Evolutionary conservation across 2,797 vertebrate genomes (phyloP).

Genomic region (Loriculus beryllinus): DNA sequence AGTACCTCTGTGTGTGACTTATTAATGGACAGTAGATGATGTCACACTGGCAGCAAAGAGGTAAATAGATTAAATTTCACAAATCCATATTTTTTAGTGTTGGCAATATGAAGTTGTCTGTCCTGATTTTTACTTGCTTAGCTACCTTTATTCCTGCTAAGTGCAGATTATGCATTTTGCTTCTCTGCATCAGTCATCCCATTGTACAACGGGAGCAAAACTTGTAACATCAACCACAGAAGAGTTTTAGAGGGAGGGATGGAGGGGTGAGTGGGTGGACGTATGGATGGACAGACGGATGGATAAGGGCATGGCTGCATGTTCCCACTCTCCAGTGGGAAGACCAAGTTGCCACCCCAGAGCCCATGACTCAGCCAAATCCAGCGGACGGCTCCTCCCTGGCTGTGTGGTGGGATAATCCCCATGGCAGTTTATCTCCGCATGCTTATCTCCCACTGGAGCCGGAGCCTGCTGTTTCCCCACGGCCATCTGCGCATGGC

Average conservation of each 20-base stretch:
- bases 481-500: accelerated
- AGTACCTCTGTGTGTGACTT: background rate
- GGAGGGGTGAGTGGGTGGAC: background rate
- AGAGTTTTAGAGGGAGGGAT: background rate
- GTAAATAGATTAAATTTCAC: background rate
- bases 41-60: background rate
- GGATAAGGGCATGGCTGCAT: background rate
- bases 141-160: background rate
- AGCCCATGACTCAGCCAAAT: background rate
- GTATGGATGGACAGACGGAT: background rate
- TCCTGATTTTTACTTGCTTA: background rate
- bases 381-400: background rate
- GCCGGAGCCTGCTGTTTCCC: background rate
- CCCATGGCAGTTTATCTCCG: background rate
- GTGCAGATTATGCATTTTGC: background rate
- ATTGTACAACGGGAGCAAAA: background rate
- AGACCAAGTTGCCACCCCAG: background rate
- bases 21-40: background rate
- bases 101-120: accelerated
- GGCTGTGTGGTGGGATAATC: background rate
- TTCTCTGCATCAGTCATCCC: background rate
- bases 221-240: background rate
- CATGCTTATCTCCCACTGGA: background rate
- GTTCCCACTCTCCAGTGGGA: background rate
- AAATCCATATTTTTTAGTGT: background rate